phyloP scores from a whole-genome alignment of 2,797 vertebrate species.

The Oreonectes daqikongensis region DNA sequence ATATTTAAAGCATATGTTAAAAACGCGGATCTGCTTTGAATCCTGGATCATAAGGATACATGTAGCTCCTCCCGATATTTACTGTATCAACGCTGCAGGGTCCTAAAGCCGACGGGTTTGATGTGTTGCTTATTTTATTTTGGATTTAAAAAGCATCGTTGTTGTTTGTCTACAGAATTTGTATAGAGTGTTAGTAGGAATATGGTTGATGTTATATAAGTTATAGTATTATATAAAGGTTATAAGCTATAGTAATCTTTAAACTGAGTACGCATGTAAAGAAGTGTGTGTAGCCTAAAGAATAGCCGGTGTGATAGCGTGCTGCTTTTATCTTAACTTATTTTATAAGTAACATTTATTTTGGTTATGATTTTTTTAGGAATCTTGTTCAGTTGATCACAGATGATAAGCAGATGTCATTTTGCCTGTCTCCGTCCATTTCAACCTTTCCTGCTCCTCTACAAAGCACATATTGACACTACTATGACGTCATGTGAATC shows the following conservation, averaged over 20 bases:
- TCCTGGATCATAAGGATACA: slow-evolving; percentile 36
- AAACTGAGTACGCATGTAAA: no score
- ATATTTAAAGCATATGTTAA: background rate
- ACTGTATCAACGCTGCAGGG: slow-evolving; percentile 56
- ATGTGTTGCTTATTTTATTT: background rate
- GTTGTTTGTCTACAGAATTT: background rate
- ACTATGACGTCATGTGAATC: slow-evolving; percentile 16
- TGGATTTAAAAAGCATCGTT: background rate
- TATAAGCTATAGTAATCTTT: no score
- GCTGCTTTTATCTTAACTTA: no score
- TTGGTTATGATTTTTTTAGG: background rate
- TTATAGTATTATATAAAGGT: no score
- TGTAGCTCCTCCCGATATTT: slow-evolving; percentile 42
- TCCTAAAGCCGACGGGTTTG: slow-evolving; percentile 64
- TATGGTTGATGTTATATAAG: background rate
- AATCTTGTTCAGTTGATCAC: background rate
- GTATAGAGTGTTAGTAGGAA: background rate
- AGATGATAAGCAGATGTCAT: slow-evolving; percentile 4
- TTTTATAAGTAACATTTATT: background rate
- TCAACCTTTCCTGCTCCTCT: background rate
- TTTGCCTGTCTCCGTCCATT: background rate
- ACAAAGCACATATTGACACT: slow-evolving; percentile 43
- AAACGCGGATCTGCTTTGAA: background rate
- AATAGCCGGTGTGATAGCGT: no score
- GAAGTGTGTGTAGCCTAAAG: no score